A percentile compares a stretch with the other conserved stretches of the same genome.
These are phyloP conservation scores for Pachypeltis micranthus DNA, from an alignment of 1,140 invertebrate species.

Conservation along the genomic window DNA sequence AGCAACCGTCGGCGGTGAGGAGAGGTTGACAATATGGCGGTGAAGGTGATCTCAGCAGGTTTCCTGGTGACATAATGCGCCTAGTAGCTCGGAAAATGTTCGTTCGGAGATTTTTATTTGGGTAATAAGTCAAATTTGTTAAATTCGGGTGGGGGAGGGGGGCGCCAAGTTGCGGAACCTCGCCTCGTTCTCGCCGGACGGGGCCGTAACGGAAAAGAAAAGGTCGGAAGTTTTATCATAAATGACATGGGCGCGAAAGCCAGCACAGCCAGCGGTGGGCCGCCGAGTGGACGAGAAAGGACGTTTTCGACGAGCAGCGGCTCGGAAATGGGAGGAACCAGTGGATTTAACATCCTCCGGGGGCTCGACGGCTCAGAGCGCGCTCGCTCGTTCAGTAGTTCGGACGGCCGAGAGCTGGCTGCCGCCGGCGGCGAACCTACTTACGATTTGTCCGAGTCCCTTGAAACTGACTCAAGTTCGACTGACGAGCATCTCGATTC, in stretches of 20 bases:
- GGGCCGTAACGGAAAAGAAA: no score
- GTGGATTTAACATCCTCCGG: slow-evolving; percentile 57
- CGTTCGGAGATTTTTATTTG: no score
- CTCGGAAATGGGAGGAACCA: slow-evolving; percentile 42
- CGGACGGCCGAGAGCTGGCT: slow-evolving; percentile 40
- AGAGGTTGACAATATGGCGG: no score
- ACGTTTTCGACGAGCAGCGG: slow-evolving; percentile 65
- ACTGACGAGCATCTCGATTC: slow-evolving; percentile 37
- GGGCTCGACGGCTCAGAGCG: slow-evolving; percentile 62
- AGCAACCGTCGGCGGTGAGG: no score
- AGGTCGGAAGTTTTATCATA: no score
- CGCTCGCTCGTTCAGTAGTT: slow-evolving; percentile 67
- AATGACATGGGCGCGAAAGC: slow-evolving; percentile 66
- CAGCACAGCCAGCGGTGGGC: slow-evolving; percentile 58
- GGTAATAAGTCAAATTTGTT: no score
- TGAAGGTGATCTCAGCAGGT: no score
- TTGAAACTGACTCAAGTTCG: slow-evolving; percentile 47
- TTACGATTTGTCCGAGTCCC: slow-evolving; percentile 46
- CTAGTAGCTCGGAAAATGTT: no score
- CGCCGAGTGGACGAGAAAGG: slow-evolving; percentile 55
- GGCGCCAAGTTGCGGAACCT: no score
- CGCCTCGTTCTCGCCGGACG: no score
- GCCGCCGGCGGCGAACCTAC: slow-evolving; percentile 32
- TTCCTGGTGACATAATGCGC: no score
- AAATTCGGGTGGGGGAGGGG: no score